phyloP scores from a whole-genome alignment of 2,888 invertebrate genomes.

The Caenorhabditis japonica region DNA sequence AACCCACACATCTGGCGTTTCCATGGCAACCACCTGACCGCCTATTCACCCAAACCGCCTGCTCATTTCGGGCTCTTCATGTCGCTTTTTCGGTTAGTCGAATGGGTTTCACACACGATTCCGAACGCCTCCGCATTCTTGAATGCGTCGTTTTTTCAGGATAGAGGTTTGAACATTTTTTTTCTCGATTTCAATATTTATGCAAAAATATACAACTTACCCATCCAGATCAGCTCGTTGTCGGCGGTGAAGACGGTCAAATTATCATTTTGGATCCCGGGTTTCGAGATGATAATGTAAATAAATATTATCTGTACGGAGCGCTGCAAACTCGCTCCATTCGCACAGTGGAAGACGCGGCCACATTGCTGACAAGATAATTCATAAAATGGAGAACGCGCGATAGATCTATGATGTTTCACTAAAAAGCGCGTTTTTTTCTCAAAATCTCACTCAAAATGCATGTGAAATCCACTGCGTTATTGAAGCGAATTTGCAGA shows the following conservation, averaged over 20 bases:
- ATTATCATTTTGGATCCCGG: constrained; percentile 55
- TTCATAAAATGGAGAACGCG: too few relatives aligned
- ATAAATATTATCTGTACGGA: too few relatives aligned
- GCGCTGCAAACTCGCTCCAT: too few relatives aligned
- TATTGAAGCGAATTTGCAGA: too few relatives aligned
- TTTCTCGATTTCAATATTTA: too few relatives aligned
- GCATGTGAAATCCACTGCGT: too few relatives aligned
- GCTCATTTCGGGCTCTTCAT: constrained; percentile 3
- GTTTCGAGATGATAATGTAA: constrained; percentile 12
- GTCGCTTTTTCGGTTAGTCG: constrained; percentile 50
- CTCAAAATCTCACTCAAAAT: too few relatives aligned
- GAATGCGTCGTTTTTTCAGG: constrained; percentile 30
- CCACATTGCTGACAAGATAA: too few relatives aligned
- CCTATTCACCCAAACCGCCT: neutral
- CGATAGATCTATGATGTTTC: too few relatives aligned
- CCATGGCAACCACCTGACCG: constrained; percentile 4
- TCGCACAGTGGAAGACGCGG: too few relatives aligned
- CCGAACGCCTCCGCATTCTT: constrained; percentile 16
- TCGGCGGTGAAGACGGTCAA: constrained; percentile 58
- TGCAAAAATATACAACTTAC: too few relatives aligned
- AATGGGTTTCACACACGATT: constrained; percentile 46
- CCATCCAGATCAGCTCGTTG: constrained; percentile 54
- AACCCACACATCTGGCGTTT: constrained; percentile 1
- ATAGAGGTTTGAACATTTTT: constrained; percentile 43
- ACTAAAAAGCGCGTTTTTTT: too few relatives aligned